Evolutionary conservation across 1,140 invertebrate species (phyloP).

Genomic region (Gonioctena quinquepunctata): DNA sequence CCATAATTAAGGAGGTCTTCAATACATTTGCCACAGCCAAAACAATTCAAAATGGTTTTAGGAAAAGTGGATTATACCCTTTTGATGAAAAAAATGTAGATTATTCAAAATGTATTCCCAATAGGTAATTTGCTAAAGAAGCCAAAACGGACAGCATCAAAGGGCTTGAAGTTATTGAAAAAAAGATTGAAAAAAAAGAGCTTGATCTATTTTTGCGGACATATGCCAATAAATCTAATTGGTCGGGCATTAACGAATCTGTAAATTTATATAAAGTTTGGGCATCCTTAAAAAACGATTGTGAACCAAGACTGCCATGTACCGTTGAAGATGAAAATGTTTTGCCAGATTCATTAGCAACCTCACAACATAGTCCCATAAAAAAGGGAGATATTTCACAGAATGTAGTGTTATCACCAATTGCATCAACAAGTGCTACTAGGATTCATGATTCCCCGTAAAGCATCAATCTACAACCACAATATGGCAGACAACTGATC

Average conservation of each 20-base stretch:
- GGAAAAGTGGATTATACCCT: slow-evolving; percentile 49
- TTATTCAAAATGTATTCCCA: slow-evolving; percentile 36
- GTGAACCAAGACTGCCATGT: not conserved
- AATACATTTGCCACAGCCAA: slow-evolving; percentile 13
- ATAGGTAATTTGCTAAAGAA: not conserved
- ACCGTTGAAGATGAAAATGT: too few relatives aligned
- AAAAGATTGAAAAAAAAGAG: slow-evolving; percentile 13
- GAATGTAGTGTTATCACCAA: too few relatives aligned
- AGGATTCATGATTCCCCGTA: not conserved
- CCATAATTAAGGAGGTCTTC: slow-evolving; percentile 23
- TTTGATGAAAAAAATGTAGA: slow-evolving; percentile 49
- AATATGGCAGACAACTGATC: slow-evolving; percentile 9
- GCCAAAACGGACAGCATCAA: not conserved
- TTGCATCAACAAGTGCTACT: not conserved
- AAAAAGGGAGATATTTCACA: too few relatives aligned
- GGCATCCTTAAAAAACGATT: slow-evolving; percentile 18
- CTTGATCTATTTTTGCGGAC: slow-evolving; percentile 6
- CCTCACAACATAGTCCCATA: too few relatives aligned
- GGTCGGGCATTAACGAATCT: slow-evolving; percentile 11
- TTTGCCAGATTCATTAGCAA: too few relatives aligned
- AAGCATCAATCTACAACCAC: slow-evolving; percentile 3
- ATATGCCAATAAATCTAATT: not conserved
- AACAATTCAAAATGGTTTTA: slow-evolving; percentile 51
- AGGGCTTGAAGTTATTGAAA: not conserved
- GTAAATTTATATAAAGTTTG: slow-evolving; percentile 16